Evolutionary conservation across 2,113 vertebrate genomes (phyloP), one percentile per base, ranked within the genome.

Genomic region (Oryzias celebensis): DNA sequence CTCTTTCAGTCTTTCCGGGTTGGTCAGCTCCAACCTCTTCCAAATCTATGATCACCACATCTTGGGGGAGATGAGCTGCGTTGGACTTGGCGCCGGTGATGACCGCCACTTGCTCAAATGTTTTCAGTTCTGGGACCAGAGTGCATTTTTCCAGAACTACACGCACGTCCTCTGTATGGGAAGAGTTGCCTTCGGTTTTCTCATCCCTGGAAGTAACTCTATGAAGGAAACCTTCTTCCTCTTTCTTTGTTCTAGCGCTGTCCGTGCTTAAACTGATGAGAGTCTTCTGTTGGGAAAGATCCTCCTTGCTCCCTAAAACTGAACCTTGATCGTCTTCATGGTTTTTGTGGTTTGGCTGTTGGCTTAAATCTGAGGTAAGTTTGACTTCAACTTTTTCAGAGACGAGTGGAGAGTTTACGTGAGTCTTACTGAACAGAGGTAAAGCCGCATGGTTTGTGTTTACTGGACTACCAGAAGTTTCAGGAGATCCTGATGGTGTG

Each of bases 91-190:
- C 18, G 14, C n/a, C 20, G 3, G 5, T 52, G 81, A 70, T 15
- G 81, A 66, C 22, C 23, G 17, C 5, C 6, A 56, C 20, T 2
- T 53, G 13, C 1, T 88, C 79, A 7, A 96, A 95, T 14, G 76
- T 90, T 18, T 83, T 72, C 17, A 94, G 83, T 10, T 90, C 90
- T 4, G 93, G 90, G 62, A 95, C 92, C 72, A 94, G 77, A 1
- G 89, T 90, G 2, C 46, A 84, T 60, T 88, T 91, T 65, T 94
- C 85, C n/a, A 95, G 43, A 18, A 83, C 83, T 45, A 93, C 87
- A 1, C 84, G 82, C 83, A 96, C 54, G 45, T 44, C 44, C 10
- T 24, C 26, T 10, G 41, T 13, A 0, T 28, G 0, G 3, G 14
- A 13, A 1, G 49, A 4, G n/a, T 1, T 18, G 1, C 0, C 22